Percentiles rank a stretch among this genome's conserved stretches.
These are phyloP conservation scores for Calcarius lapponicus DNA, from an alignment of 2,797 vertebrate genomes.

Conservation along the genomic window DNA sequence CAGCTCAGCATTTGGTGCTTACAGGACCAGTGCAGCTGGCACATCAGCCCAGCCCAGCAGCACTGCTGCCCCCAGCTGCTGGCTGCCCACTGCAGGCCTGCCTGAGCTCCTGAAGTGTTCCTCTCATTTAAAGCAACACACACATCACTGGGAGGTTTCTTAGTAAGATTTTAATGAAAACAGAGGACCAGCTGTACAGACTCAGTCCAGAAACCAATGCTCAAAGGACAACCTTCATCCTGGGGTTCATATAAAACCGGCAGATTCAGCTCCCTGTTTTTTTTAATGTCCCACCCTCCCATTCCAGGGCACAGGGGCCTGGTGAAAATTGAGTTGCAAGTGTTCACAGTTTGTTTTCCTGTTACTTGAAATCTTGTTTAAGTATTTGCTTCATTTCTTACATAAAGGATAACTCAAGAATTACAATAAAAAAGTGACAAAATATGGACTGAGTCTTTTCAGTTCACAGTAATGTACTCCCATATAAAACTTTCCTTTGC, in stretches of 20 bases:
- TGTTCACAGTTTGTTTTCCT: not conserved
- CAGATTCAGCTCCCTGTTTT: not conserved
- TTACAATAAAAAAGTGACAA: not conserved
- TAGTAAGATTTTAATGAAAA: conserved; percentile 1
- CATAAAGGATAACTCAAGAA: not conserved
- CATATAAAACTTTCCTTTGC: not conserved
- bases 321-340: not conserved
- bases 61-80: not conserved
- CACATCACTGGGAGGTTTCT: not conserved
- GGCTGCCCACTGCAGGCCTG: not conserved
- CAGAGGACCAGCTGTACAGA: not conserved
- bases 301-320: not conserved
- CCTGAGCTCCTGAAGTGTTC: not conserved
- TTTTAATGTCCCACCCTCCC: not conserved
- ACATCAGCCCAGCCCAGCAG: not conserved
- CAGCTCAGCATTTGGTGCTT: not conserved
- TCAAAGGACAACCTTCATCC: not conserved
- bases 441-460: not conserved
- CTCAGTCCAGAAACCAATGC: not conserved
- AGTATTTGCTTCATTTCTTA: not conserved
- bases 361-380: not conserved
- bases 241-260: not conserved
- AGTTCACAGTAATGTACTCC: not conserved
- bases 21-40: not conserved
- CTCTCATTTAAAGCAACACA: not conserved